Evolutionary conservation across 2,888 invertebrate species (phyloP).

Genomic region (Galeopsomyia nigrocyanea): DNA sequence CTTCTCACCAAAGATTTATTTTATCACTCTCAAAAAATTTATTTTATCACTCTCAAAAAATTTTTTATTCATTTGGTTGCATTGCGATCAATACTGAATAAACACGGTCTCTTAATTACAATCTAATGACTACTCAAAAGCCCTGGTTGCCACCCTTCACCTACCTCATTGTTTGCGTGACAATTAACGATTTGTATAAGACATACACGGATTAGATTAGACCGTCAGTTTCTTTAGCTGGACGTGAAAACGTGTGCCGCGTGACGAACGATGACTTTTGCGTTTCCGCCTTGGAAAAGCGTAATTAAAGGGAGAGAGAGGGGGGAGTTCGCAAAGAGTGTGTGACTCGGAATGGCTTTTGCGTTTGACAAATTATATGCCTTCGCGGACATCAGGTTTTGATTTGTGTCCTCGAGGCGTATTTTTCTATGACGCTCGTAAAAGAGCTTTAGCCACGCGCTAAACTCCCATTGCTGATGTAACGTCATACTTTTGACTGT

Average conservation of each 20-base stretch:
- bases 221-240: background rate
- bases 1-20: too few relatives aligned
- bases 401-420: slow-evolving; percentile 30
- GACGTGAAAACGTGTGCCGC: slow-evolving; percentile 1
- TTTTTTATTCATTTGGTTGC: too few relatives aligned
- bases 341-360: slow-evolving; percentile 1
- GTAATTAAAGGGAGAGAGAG: slow-evolving; percentile 29
- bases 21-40: too few relatives aligned
- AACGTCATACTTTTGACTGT: background rate
- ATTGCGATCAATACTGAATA: slow-evolving; percentile 53
- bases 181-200: slow-evolving; percentile 60
- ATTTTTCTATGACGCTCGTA: background rate
- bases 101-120: slow-evolving; percentile 55
- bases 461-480: slow-evolving; percentile 16
- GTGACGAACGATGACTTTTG: slow-evolving; percentile 46
- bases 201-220: slow-evolving; percentile 23
- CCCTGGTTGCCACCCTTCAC: slow-evolving; percentile 28
- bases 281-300: slow-evolving; percentile 35
- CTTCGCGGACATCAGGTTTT: slow-evolving; percentile 25
- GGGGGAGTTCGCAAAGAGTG: background rate
- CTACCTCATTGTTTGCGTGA: slow-evolving; percentile 59
- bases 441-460: background rate
- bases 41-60: too few relatives aligned
- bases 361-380: slow-evolving; percentile 40
- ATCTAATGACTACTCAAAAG: slow-evolving; percentile 27